Evolutionary conservation across 2,797 vertebrate genomes (phyloP).

Genomic region (Podarcis lilfordi): DNA sequence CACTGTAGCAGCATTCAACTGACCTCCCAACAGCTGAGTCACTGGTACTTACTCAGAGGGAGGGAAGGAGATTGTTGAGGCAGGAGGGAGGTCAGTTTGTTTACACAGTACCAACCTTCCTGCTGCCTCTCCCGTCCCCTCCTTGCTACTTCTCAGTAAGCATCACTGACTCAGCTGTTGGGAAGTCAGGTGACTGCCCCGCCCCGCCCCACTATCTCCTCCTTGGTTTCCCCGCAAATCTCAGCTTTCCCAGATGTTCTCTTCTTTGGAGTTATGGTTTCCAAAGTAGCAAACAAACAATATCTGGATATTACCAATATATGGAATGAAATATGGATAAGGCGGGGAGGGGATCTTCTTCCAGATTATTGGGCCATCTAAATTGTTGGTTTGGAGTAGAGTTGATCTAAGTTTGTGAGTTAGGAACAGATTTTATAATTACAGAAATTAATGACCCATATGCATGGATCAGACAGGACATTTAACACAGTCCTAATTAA

Average conservation of each 20-base stretch:
- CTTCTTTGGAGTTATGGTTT: background rate
- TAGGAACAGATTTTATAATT: slow-evolving; percentile 59
- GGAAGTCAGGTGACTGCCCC: no score
- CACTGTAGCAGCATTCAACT: no score
- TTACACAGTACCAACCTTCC: no score
- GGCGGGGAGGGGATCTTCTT: background rate
- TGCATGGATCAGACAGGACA: slow-evolving; percentile 42
- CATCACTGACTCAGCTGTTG: no score
- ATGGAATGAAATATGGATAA: background rate
- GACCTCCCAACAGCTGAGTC: no score
- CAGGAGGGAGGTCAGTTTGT: no score
- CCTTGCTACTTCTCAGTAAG: no score
- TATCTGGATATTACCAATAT: background rate
- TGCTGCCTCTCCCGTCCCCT: no score
- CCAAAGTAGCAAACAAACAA: background rate
- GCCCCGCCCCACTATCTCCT: no score
- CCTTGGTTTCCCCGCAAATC: background rate
- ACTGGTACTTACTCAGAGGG: no score
- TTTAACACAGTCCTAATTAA: slow-evolving; percentile 43
- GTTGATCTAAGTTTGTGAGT: background rate
- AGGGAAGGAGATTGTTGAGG: no score
- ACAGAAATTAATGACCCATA: slow-evolving; percentile 59
- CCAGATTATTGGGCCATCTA: slow-evolving; percentile 40
- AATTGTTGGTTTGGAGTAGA: slow-evolving; percentile 17
- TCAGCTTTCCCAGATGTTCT: background rate